Percentiles rank a stretch among this genome's conserved stretches.
phyloP scores from a whole-genome alignment of 2,797 vertebrate species.

The Sternarchorhynchus goeldii region DNA sequence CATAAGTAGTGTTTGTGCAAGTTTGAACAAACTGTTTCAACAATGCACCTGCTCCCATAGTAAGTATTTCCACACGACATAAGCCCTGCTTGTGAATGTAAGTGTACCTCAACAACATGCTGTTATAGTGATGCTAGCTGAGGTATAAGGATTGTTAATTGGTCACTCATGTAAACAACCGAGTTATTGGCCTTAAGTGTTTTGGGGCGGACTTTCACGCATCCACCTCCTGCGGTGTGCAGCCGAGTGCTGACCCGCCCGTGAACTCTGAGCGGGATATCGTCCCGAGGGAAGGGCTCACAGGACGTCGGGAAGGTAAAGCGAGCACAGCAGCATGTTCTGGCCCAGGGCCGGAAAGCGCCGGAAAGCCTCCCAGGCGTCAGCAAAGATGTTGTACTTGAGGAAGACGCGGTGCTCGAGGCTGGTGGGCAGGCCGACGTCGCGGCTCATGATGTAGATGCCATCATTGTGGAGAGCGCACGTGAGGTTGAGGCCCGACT shows the following conservation, averaged over 20 bases:
- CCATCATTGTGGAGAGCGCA: slow-evolving; percentile 93
- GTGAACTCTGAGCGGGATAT: not conserved
- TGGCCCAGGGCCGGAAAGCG: slow-evolving; percentile 88
- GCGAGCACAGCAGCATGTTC: slow-evolving; percentile 91
- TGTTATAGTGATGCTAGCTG: not conserved
- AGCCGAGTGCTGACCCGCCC: not conserved
- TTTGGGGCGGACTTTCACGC: not conserved
- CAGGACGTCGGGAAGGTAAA: slow-evolving; percentile 83
- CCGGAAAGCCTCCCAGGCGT: slow-evolving; percentile 88
- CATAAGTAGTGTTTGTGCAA: slow-evolving; percentile 24
- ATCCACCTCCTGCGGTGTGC: not conserved
- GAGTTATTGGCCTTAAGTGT: not conserved
- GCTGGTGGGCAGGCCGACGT: slow-evolving; percentile 85
- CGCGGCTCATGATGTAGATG: slow-evolving; percentile 93
- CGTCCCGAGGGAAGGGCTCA: slow-evolving; percentile 54
- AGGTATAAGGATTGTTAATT: not conserved
- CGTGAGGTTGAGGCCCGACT: slow-evolving; percentile 93
- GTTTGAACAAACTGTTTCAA: slow-evolving; percentile 8
- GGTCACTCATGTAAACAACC: slow-evolving; percentile 17
- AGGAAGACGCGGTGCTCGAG: slow-evolving; percentile 89
- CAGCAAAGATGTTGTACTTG: slow-evolving; percentile 91
- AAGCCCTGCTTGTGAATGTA: not conserved
- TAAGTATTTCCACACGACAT: slow-evolving; percentile 2
- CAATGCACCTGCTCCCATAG: not conserved
- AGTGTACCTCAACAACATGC: slow-evolving; percentile 1